phyloP scores from a whole-genome alignment of 2,113 vertebrate species.

The Chaetura pelagica region DNA sequence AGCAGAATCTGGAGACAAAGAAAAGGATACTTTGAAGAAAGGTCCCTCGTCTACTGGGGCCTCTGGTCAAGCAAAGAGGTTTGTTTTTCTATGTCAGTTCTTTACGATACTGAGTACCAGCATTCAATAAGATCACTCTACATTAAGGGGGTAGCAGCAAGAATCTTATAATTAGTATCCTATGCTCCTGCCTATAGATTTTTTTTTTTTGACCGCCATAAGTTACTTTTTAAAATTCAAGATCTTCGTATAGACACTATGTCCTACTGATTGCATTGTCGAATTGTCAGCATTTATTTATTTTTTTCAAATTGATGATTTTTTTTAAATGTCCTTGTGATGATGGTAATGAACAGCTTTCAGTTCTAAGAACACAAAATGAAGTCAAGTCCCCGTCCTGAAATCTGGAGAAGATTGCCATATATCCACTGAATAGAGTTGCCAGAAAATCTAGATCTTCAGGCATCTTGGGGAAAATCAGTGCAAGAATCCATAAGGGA shows the following conservation, averaged over 20 bases:
- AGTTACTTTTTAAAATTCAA: conserved; percentile 82
- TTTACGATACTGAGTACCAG: conserved; percentile 99
- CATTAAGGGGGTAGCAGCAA: conserved; percentile 99
- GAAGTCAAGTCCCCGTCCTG: conserved; percentile 94
- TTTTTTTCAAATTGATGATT: conserved; percentile 88
- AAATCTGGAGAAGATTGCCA: conserved; percentile 95
- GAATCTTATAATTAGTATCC: conserved; percentile 93
- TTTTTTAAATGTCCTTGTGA: conserved; percentile 89
- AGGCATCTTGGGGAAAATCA: conserved; percentile 93
- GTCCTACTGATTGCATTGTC: conserved; percentile 87
- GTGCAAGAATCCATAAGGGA: conserved; percentile 93
- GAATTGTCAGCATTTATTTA: conserved; percentile 88
- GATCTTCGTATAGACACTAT: conserved; percentile 85
- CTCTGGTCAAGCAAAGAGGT: conserved; percentile 99
- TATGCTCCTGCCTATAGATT: conserved; percentile 88
- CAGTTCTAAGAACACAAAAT: conserved; percentile 90
- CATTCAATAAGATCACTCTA: conserved; percentile 95
- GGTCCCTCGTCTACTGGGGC: conserved; percentile 97
- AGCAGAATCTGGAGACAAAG: conserved; percentile 98
- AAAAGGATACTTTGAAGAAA: conserved; percentile 99
- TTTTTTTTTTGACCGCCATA: conserved; percentile 86
- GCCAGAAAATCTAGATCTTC: conserved; percentile 94
- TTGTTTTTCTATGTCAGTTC: conserved; percentile 99
- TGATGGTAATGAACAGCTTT: conserved; percentile 94
- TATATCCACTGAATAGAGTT: conserved; percentile 96